phyloP scores from a whole-genome alignment of 2,113 vertebrate genomes.

The Onychostruthus taczanowskii region DNA sequence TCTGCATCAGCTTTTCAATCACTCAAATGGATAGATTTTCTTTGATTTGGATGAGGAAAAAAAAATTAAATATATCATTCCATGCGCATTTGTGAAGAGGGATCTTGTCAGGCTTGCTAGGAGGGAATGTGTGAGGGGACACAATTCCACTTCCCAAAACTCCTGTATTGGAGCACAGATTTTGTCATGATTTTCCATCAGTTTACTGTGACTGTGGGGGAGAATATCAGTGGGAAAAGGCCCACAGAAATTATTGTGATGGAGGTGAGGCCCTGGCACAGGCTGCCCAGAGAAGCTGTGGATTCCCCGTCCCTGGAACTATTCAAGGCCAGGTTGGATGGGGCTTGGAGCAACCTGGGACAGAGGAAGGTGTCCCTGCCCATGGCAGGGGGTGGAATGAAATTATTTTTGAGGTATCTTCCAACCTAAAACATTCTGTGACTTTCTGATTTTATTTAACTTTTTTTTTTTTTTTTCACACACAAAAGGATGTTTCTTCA shows the following conservation, averaged over 20 bases:
- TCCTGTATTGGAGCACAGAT: not conserved
- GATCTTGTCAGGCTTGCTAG: not conserved
- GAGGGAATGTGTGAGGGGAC: accelerated
- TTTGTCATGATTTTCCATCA: not conserved
- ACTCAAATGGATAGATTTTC: not conserved
- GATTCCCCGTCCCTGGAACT: not conserved
- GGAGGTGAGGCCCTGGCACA: not conserved
- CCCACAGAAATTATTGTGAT: not conserved
- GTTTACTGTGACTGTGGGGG: not conserved
- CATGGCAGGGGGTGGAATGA: not conserved
- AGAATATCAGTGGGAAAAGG: no score
- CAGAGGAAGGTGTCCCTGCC: not conserved
- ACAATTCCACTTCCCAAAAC: not conserved
- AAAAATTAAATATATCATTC: not conserved
- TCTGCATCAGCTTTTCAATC: not conserved
- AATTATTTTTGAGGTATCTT: not conserved
- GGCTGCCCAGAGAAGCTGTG: not conserved
- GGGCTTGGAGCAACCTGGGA: not conserved
- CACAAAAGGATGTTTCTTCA: not conserved
- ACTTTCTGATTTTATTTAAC: not conserved
- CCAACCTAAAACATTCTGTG: not conserved
- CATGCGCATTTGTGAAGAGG: not conserved
- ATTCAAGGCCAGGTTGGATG: accelerated
- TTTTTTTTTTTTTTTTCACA: not conserved
- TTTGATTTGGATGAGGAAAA: not conserved